Percentiles rank a stretch among this genome's conserved stretches.
Evolutionary conservation across 53 echinoderm and acorn worm species (phyloP).

Genomic region (Crossaster papposus): DNA sequence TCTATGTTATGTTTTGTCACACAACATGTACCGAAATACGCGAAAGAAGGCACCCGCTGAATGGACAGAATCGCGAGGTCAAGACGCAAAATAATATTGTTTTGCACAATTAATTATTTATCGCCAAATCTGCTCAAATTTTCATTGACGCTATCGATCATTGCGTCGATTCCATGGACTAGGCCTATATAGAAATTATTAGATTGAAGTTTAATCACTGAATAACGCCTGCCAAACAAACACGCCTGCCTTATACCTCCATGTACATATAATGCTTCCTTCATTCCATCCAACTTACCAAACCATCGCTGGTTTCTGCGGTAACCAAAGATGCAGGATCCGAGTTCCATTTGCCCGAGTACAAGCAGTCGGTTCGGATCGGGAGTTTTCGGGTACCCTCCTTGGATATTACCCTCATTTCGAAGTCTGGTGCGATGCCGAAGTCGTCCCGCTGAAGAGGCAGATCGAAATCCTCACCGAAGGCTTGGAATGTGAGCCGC

Average conservation of each 20-base stretch:
- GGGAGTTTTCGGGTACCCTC: background rate
- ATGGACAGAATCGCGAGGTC: too few relatives aligned
- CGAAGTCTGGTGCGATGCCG: background rate
- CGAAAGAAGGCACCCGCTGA: too few relatives aligned
- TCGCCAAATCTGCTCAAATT: too few relatives aligned
- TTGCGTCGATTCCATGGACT: too few relatives aligned
- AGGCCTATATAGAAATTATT: too few relatives aligned
- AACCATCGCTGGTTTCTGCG: conserved; percentile 17
- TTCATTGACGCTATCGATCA: too few relatives aligned
- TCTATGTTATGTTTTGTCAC: too few relatives aligned
- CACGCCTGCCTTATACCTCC: background rate
- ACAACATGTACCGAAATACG: too few relatives aligned
- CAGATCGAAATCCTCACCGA: conserved; percentile 6
- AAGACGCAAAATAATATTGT: too few relatives aligned
- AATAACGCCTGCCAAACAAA: background rate
- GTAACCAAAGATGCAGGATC: conserved; percentile 1
- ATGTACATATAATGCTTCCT: background rate
- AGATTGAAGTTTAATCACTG: too few relatives aligned
- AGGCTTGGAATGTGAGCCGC: conserved; percentile 1
- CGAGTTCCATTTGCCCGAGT: background rate
- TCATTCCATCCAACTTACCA: background rate
- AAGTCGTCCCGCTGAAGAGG: background rate
- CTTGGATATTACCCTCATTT: background rate
- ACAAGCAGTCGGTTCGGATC: conserved; percentile 17
- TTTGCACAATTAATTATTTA: too few relatives aligned